A percentile compares a stretch with the other conserved stretches of the same genome.
These are phyloP conservation scores for Ypsolopha scabrella DNA, from an alignment of 2,888 invertebrate species.

Conservation along the genomic window DNA sequence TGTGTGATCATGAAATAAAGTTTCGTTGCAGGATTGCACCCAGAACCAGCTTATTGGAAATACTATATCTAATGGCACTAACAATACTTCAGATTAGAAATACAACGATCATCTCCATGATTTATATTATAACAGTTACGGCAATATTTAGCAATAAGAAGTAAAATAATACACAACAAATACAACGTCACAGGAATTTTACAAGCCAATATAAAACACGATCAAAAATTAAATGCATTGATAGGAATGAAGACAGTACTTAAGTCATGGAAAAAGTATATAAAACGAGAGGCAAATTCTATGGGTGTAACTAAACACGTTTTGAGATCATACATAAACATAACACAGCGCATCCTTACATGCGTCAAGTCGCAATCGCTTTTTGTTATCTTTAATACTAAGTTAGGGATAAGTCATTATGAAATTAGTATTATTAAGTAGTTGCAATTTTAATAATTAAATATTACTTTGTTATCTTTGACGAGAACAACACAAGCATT, in stretches of 20 bases:
- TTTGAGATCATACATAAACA: background rate
- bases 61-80: slow-evolving; percentile 43
- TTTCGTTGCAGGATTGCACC: slow-evolving; percentile 9
- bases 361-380: too few relatives aligned
- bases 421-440: too few relatives aligned
- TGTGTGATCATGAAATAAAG: background rate
- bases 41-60: slow-evolving; percentile 19
- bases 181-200: too few relatives aligned
- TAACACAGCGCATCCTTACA: too few relatives aligned
- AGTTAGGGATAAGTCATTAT: too few relatives aligned
- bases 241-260: background rate
- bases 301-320: background rate
- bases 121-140: background rate
- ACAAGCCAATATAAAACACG: too few relatives aligned
- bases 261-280: background rate
- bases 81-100: slow-evolving; percentile 9
- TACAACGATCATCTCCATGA: slow-evolving; percentile 8
- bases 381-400: too few relatives aligned
- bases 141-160: background rate
- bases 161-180: background rate
- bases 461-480: too few relatives aligned
- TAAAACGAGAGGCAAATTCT: background rate
- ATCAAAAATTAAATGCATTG: background rate
- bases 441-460: too few relatives aligned
- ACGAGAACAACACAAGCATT: too few relatives aligned